These are phyloP conservation scores for Procapra przewalskii DNA, from an alignment of 2,113 vertebrate species.

Conservation along the genomic window DNA sequence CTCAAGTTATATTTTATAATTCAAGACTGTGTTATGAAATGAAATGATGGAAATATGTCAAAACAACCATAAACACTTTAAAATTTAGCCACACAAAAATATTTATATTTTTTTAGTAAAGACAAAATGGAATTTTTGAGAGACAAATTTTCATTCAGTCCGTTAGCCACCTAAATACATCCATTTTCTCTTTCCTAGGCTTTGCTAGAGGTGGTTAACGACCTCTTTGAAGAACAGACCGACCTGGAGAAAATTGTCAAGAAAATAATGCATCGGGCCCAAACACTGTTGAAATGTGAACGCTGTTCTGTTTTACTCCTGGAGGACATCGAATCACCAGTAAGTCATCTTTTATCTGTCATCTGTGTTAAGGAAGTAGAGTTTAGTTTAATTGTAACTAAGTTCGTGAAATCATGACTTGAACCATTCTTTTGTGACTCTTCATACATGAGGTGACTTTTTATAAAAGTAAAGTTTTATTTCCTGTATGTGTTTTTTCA, in stretches of 20 bases:
- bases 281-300: conserved; percentile 96
- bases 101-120: conserved; percentile 14
- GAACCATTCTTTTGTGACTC: background rate
- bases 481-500: background rate
- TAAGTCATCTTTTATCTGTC: conserved; percentile 77
- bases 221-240: conserved; percentile 99
- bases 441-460: background rate
- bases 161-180: conserved; percentile 28
- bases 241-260: conserved; percentile 99
- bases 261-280: conserved; percentile 99
- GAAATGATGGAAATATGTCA: background rate
- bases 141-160: conserved; percentile 2
- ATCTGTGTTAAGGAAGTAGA: background rate
- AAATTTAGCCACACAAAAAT: conserved; percentile 21
- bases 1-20: background rate
- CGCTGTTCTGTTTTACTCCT: conserved; percentile 96
- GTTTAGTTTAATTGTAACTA: background rate
- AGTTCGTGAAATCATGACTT: background rate
- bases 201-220: conserved; percentile 97
- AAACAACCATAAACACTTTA: background rate
- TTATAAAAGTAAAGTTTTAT: background rate
- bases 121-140: background rate
- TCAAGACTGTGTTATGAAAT: conserved; percentile 7
- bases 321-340: conserved; percentile 97
- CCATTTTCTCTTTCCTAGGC: conserved; percentile 82